phyloP scores from a whole-genome alignment of 2,888 invertebrate genomes.

The Poecilobothrus nobilitatus region DNA sequence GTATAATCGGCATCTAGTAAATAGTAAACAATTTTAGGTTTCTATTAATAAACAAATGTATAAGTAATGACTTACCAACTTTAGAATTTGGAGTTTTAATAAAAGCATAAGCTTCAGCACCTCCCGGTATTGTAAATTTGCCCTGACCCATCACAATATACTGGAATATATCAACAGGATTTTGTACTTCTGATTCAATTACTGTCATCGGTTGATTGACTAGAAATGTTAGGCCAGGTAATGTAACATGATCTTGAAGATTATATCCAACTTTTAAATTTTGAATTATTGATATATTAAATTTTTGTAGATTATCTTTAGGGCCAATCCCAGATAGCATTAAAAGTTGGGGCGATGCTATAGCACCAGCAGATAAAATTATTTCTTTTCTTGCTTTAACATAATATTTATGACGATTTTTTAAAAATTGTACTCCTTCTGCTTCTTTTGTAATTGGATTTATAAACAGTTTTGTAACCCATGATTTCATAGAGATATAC shows the following conservation, averaged over 20 bases:
- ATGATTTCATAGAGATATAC: conserved; percentile 59
- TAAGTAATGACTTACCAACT: conserved; percentile 27
- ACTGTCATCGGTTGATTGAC: conserved; percentile 61
- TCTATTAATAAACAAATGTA: too few species aligned
- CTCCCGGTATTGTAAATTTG: conserved; percentile 67
- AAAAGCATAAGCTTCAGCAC: conserved; percentile 69
- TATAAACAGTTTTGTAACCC: conserved; percentile 59
- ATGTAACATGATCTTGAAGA: conserved; percentile 71
- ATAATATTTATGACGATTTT: conserved; percentile 48
- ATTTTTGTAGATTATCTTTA: conserved; percentile 49
- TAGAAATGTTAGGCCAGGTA: conserved; percentile 62
- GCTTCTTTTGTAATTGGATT: conserved; percentile 53
- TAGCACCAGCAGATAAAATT: conserved; percentile 68
- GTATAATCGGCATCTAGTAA: conserved; percentile 50
- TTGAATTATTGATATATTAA: conserved; percentile 54
- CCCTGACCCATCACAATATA: conserved; percentile 57
- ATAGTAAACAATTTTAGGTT: background rate
- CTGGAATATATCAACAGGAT: conserved; percentile 52
- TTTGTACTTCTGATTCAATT: conserved; percentile 51
- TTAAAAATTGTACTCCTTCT: conserved; percentile 60
- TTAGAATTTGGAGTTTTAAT: conserved; percentile 55
- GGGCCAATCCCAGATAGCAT: conserved; percentile 81
- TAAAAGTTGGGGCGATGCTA: conserved; percentile 77
- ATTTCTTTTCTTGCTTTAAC: conserved; percentile 63
- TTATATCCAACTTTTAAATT: conserved; percentile 72